Percentiles rank a stretch among this genome's conserved stretches.
These are phyloP conservation scores for Umimayanthus chanpuru DNA, from an alignment of 92 coral and sea anemone genomes.

Conservation along the genomic window DNA sequence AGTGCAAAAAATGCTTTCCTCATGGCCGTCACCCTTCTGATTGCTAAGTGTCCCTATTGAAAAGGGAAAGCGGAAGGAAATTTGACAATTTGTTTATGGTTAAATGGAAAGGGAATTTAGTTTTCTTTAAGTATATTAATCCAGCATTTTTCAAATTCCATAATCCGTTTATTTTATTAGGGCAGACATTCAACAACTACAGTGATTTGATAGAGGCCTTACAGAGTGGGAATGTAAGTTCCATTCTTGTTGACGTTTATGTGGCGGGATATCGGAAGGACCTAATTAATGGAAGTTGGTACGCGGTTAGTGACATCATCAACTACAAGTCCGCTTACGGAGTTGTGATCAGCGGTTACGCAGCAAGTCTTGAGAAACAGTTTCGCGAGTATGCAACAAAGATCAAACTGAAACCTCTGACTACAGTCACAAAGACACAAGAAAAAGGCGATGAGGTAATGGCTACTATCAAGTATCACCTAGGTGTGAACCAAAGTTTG, in stretches of 20 bases:
- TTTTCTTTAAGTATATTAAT: too few relatives aligned
- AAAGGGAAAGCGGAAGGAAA: too few relatives aligned
- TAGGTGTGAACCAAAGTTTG: too few relatives aligned
- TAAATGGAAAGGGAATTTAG: too few relatives aligned
- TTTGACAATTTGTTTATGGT: too few relatives aligned
- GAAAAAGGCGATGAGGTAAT: too few relatives aligned
- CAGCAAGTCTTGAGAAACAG: neutral
- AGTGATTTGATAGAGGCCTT: neutral
- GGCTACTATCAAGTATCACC: too few relatives aligned
- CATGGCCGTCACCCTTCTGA: too few relatives aligned
- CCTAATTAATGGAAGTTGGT: conserved; percentile 17
- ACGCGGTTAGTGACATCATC: neutral
- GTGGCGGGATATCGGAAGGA: conserved; percentile 3
- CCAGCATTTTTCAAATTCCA: too few relatives aligned
- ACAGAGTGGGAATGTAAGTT: neutral
- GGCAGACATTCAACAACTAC: neutral
- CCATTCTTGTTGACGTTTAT: conserved; percentile 24
- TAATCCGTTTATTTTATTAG: neutral
- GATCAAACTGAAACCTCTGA: neutral
- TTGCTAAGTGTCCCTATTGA: too few relatives aligned
- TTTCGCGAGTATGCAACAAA: neutral
- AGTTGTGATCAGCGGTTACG: conserved; percentile 18
- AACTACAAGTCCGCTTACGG: neutral
- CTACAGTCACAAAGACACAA: neutral
- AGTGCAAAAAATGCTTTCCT: too few relatives aligned